Percentiles rank a stretch among this genome's conserved stretches.
These are phyloP conservation scores for Myotis yumanensis DNA, from an alignment of 2,113 vertebrate genomes.

Conservation along the genomic window DNA sequence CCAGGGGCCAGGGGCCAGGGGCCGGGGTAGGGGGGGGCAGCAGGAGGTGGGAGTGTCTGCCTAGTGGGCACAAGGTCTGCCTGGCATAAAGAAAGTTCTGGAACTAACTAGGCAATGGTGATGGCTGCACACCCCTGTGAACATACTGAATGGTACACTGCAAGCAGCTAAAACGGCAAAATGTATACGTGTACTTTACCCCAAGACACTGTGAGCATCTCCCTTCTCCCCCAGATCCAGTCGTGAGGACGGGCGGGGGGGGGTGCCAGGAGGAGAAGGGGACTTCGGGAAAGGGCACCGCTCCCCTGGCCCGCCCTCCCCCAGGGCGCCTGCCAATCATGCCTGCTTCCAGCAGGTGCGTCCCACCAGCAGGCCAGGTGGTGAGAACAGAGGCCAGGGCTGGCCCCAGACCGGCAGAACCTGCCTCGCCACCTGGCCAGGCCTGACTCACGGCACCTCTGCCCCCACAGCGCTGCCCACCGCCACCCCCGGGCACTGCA, in stretches of 20 bases:
- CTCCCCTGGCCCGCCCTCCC: rapidly evolving
- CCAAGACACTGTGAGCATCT: rapidly evolving
- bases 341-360: not conserved
- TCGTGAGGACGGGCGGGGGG: not conserved
- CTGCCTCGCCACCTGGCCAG: not conserved
- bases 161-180: not conserved
- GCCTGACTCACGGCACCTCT: not conserved
- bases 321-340: not conserved
- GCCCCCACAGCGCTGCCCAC: not conserved
- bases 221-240: not conserved
- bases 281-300: not conserved
- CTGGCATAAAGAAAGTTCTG: not conserved
- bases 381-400: not conserved
- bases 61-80: rapidly evolving
- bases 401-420: not conserved
- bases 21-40: rapidly evolving
- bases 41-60: not conserved
- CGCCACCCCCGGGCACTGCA: rapidly evolving
- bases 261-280: not conserved
- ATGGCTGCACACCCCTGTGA: rapidly evolving
- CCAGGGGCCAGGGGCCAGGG: rapidly evolving
- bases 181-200: rapidly evolving
- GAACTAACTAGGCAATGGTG: not conserved
- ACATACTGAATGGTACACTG: rapidly evolving
- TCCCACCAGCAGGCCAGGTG: not conserved